phyloP scores from a whole-genome alignment of 2,888 invertebrate species.

The Pseudoips prasinana region DNA sequence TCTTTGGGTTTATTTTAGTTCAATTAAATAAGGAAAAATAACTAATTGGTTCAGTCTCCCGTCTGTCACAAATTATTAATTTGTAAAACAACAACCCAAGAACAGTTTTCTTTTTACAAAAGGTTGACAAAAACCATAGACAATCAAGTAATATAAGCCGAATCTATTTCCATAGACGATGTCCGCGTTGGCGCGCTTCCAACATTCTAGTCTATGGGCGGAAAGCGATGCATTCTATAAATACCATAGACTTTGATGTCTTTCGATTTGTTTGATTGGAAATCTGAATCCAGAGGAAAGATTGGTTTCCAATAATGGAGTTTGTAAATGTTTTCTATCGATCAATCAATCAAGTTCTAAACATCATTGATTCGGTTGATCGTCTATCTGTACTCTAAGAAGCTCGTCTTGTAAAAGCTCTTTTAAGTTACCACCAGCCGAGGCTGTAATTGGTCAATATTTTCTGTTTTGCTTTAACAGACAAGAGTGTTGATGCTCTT shows the following conservation, averaged over 20 bases:
- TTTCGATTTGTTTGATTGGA: conserved; percentile 38
- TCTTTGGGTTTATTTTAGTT: too few species aligned
- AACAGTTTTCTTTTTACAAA: conserved; percentile 1
- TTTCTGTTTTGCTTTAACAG: too few species aligned
- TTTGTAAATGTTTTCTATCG: conserved; percentile 5
- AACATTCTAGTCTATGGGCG: conserved; percentile 44
- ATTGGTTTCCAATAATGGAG: conserved; percentile 5
- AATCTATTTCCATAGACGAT: conserved; percentile 41
- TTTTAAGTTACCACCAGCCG: too few species aligned
- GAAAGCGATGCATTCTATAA: conserved; percentile 46
- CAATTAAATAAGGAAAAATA: too few species aligned
- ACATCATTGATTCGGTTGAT: too few species aligned
- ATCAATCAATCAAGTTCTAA: too few species aligned
- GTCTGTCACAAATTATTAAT: neutral
- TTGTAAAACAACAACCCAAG: too few species aligned
- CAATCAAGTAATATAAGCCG: conserved; percentile 38
- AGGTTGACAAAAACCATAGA: conserved; percentile 39
- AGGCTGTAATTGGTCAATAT: too few species aligned
- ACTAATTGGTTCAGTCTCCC: too few species aligned
- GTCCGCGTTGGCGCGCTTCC: conserved; percentile 37
- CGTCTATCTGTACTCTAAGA: too few species aligned
- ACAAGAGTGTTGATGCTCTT: too few species aligned
- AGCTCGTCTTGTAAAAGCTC: too few species aligned
- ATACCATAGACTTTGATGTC: conserved; percentile 51
- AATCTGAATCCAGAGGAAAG: conserved; percentile 30